A percentile compares a stretch with the other conserved stretches of the same genome.
Evolutionary conservation across 2,113 vertebrate species (phyloP).

Genomic region (Catharus minimus): DNA sequence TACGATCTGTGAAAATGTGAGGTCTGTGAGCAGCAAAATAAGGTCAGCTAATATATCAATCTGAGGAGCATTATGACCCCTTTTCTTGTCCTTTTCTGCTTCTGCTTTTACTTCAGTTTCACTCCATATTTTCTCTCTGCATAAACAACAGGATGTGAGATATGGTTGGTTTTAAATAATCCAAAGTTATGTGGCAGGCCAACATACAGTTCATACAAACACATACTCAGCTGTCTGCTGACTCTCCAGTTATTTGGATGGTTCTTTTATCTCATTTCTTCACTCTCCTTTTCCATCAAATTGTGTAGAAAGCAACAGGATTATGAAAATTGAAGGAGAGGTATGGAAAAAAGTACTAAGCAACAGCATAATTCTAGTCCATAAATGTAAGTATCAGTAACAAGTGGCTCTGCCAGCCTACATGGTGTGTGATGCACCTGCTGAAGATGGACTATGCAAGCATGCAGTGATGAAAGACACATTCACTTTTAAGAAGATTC

Average conservation of each 20-base stretch:
- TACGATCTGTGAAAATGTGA: neutral
- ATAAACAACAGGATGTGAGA: neutral
- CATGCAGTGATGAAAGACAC: neutral
- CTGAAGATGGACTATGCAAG: neutral
- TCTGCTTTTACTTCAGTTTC: neutral
- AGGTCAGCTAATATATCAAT: neutral
- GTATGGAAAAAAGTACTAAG: neutral
- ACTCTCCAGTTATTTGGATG: neutral
- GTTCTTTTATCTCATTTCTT: neutral
- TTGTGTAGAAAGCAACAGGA: neutral
- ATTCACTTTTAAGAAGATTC: neutral
- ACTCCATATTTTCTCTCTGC: neutral
- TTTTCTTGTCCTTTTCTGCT: neutral
- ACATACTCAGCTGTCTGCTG: neutral
- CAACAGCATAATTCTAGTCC: neutral
- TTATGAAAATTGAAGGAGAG: neutral
- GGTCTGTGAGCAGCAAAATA: neutral
- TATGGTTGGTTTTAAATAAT: neutral
- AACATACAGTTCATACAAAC: neutral
- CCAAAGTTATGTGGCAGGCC: neutral
- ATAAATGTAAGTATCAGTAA: neutral
- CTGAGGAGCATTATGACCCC: rapidly evolving
- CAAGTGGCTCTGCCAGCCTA: neutral
- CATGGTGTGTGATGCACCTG: neutral
- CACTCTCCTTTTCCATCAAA: neutral